Percentiles rank a stretch among this genome's conserved stretches.
Evolutionary conservation across 2,888 invertebrate genomes (phyloP).

Genomic region (Conistra vaccinii): DNA sequence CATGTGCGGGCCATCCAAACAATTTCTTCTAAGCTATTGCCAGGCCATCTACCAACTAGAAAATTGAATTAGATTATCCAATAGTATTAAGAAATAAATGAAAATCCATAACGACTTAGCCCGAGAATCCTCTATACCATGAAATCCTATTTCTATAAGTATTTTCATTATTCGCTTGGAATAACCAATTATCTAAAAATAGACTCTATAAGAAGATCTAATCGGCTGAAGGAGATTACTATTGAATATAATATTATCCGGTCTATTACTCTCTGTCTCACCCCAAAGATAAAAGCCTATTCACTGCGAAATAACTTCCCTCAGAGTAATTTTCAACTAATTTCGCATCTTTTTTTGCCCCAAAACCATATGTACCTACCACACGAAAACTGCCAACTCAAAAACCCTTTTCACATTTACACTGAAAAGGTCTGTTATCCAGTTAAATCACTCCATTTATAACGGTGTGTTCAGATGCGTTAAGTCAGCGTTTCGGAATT

Average conservation of each 20-base stretch:
- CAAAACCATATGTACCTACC: constrained; percentile 43
- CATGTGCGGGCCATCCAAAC: neutral
- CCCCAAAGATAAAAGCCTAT: constrained; percentile 35
- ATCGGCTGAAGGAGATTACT: constrained; percentile 9
- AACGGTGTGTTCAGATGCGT: constrained; percentile 57
- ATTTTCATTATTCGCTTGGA: constrained; percentile 22
- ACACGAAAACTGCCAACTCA: constrained; percentile 56
- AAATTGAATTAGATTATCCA: constrained; percentile 1
- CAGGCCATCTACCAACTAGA: neutral
- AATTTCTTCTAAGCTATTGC: neutral
- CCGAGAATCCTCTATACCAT: neutral
- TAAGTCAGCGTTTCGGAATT: constrained; percentile 62
- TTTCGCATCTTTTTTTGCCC: constrained; percentile 48
- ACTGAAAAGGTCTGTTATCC: constrained; percentile 61
- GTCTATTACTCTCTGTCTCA: constrained; percentile 26
- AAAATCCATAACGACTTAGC: constrained; percentile 15
- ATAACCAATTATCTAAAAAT: constrained; percentile 41
- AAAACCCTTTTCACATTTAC: constrained; percentile 65
- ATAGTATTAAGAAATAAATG: neutral
- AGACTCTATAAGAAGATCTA: neutral
- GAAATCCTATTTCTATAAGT: constrained; percentile 23
- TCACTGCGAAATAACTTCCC: constrained; percentile 31
- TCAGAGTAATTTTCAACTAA: constrained; percentile 55
- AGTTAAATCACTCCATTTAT: constrained; percentile 65
- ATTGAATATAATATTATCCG: constrained; percentile 20